Base-by-base conservation (phyloP, 2,113 vertebrate species). In the Tautogolabrus adspersus region DNA sequence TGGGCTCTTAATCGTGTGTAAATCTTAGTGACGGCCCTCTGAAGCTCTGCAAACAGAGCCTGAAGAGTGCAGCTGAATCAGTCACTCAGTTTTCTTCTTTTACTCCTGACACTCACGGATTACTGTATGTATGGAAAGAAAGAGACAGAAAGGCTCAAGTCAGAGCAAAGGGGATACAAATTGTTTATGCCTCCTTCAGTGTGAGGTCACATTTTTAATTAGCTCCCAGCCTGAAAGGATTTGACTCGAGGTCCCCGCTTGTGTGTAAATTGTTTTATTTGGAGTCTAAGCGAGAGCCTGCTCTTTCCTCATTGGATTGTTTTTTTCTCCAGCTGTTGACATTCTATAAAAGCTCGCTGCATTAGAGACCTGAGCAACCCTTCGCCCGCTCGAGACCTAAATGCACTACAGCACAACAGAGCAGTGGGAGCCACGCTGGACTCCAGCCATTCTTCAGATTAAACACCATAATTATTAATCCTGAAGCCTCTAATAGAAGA, bases 171-270 rank as follows among this genome's bases (percentile, higher is more conserved):
- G 66, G 81, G 49, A 83, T 63, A 81, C 59, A 81, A 84, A 62
- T 42, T 81, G 74, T 88, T 88, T 85, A 81, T 61, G 65, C 75
- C 71, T 78, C 62, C 40, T 66, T 76, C 71, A 74, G 74, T 54
- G 67, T 13, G 37, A 91, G 88, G 90, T 89, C 84, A 89, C 73
- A 65, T 60, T 83, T 91, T 89, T 90, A 88, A 91, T 92, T 89
- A 84, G 79, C 88, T 89, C 72, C 75, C 67, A 66, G 77, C 75
- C 83, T 57, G 8, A 60, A 62, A 82, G 72, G 78, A 79, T 83
- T 87, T 66, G 64, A 83, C 57, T 71, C 88, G 52, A 85, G 74
- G 72, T 89, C 82, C 64, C 76, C 8, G 37, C 72, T 78, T 77
- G 75, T 66, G 79, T 65, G 90, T 78, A 88, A 86, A 91, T 75